Evolutionary conservation across 64 coral and sea anemone genomes (phyloP).

Genomic region (Actinia equina): DNA sequence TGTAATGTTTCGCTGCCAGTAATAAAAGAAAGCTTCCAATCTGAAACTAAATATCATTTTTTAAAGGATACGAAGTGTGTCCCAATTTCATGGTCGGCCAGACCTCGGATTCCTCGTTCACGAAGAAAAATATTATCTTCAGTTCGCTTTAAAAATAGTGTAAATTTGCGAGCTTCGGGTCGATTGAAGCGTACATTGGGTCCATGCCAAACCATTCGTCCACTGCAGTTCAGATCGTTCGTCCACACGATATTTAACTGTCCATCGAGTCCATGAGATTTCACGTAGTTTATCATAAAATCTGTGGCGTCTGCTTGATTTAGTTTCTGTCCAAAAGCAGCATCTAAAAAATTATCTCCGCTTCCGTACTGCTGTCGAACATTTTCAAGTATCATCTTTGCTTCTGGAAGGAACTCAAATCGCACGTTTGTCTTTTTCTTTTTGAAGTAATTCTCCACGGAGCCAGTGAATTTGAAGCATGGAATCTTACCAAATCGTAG

Average conservation of each 20-base stretch:
- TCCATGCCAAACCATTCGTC: conserved; percentile 87
- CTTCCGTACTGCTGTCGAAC: conserved; percentile 77
- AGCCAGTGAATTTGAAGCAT: conserved; percentile 61
- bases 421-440: conserved; percentile 76
- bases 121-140: conserved; percentile 90
- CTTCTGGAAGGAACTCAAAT: conserved; percentile 87
- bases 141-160: conserved; percentile 78
- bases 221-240: conserved; percentile 82
- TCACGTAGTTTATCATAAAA: conserved; percentile 77
- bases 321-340: conserved; percentile 77
- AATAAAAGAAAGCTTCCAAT: neutral
- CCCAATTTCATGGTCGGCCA: conserved; percentile 96
- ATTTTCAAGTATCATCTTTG: conserved; percentile 69
- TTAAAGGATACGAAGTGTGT: conserved; percentile 99
- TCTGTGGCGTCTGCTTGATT: conserved; percentile 60
- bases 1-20: neutral
- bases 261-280: conserved; percentile 74
- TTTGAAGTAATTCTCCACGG: conserved; percentile 56
- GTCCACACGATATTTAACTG: conserved; percentile 85
- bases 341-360: conserved; percentile 79
- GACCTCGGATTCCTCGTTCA: conserved; percentile 77
- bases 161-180: conserved; percentile 85
- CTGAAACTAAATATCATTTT: neutral
- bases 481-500: conserved; percentile 70
- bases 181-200: conserved; percentile 80